Base-by-base conservation (phyloP, 2,797 vertebrate species). In the Anguilla obscura region DNA sequence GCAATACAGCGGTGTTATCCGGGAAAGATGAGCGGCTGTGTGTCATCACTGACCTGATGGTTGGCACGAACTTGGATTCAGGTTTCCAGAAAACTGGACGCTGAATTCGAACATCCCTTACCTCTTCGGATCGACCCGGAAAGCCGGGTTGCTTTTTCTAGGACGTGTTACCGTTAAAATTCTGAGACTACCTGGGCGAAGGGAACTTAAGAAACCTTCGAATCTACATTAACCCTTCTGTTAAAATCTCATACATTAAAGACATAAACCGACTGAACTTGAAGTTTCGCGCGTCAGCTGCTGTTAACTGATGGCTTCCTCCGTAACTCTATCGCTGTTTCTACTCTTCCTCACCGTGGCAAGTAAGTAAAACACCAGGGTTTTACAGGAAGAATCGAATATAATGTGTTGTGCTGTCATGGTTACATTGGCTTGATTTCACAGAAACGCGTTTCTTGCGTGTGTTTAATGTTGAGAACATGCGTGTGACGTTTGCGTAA, bases 321-420 rank as follows among this genome's bases (percentile, higher is more conserved):
- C 84, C 79, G 90, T n/a, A 90, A 90, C 86, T 63, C 74, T 89
- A 24, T 89, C 88, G 0, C 91, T 95, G 69, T 88, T 93, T 89
- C 87, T 95, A 83, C 87, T 91, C 88, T 84, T 92, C 18, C 88
- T 94, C 86, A 93, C 89, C 88, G 60, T 93, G 71, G 87, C 92
- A 91, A 88, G 95, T 96, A 88, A 94, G 94, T 93, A 86, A 2
- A 82, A 76, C 33, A 7, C 66, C 24, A n/a, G 9, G 52, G 21
- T 24, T 48, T 50, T 69, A 27, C 10, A 8, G n/a, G 50, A 63
- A 24, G 12, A 76, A 76, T 9, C 2, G 33, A 33, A 76, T 76
- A 76, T 33, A 18, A n/a, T 30, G 2, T 33, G 7, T 58, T 40
- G 33, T 24, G 1, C 48, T 85, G 8, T 85, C 18, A 3, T 85